Conservation (phyloP, 2,797 vertebrate genomes). For the Vipera ursinii region DNA sequence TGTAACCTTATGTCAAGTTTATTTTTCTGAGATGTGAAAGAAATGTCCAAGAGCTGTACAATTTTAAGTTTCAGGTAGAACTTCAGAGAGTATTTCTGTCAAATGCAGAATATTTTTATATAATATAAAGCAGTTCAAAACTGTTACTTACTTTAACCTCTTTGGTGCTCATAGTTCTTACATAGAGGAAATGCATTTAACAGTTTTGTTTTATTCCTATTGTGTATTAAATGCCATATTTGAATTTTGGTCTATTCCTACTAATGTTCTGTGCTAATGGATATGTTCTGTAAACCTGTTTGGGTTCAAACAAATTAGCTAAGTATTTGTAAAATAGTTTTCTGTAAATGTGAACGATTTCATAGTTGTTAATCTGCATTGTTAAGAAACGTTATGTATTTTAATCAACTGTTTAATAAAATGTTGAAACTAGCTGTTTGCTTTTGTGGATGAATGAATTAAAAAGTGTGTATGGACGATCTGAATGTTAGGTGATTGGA, state of each 20-base stretch:
- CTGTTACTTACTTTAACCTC: conserved; percentile 53
- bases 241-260: conserved; percentile 75
- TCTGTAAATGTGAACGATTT: conserved; percentile 71
- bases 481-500: conserved; percentile 71
- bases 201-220: conserved; percentile 63
- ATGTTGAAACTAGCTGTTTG: conserved; percentile 80
- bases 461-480: conserved; percentile 66
- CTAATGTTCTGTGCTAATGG: conserved; percentile 69
- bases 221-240: conserved; percentile 71
- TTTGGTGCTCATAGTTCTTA: conserved; percentile 57
- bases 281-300: conserved; percentile 74
- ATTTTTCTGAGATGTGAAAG: conserved; percentile 48
- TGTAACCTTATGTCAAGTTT: conserved; percentile 59
- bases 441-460: conserved; percentile 78
- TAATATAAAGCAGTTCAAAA: conserved; percentile 52
- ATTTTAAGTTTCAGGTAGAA: conserved; percentile 33
- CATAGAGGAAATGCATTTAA: conserved; percentile 57
- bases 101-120: conserved; percentile 42
- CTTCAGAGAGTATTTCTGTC: conserved; percentile 31
- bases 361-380: conserved; percentile 64
- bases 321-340: conserved; percentile 72
- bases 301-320: conserved; percentile 83
- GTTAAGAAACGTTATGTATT: conserved; percentile 74
- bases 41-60: conserved; percentile 52
- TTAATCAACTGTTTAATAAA: conserved; percentile 78